Base-by-base conservation (phyloP, 2,888 invertebrate species). In the Eremobia ochroleuca region DNA sequence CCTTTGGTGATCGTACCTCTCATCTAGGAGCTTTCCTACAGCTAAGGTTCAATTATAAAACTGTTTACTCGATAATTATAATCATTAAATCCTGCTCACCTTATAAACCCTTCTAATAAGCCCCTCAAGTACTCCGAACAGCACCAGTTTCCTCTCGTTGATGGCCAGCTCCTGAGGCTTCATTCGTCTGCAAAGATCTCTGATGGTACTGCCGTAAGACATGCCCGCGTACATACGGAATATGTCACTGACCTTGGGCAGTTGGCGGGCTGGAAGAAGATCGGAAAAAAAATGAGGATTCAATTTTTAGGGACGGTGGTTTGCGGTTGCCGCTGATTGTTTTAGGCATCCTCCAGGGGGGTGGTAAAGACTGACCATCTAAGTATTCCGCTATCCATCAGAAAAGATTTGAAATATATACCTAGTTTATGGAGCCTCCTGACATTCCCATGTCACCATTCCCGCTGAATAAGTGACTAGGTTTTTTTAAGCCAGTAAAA, bases 111-210 rank as follows among this genome's bases (percentile, higher is more conserved):
- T 97, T 52, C 98, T 97, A 77, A 99, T 98, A 11, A 99, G 96
- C 0, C 98, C 98, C 92, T 99, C 98, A 9, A 99, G 97, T n/a
- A 99, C 96, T 1, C 99, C 99, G 94, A 99, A 99, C 88, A 99
- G 98, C 72, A 99, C 98, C 68, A 99, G 97, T 90, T 98, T 98
- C 86, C 98, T 97, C 95, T 98, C 98, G 91, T 98, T 98, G 88
- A 98, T 98, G 87, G 98, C 97, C 67, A 98, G 95, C 85, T 97
- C 97, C 86, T 98, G 97, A 9, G 98, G 98, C 93, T 98, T 98
- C 92, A 97, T 96, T 70, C 98, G 97, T 66, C 98, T 95, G 93
- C 98, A 98, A 52, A 98, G 95, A 91, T 98, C 98, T 81, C 98
- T 97, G 83, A 98, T 97, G 2, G 98, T 98, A 65, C 98, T 98